Evolutionary conservation across 2,113 vertebrate genomes (phyloP), one percentile per base, ranked within the genome.

Genomic region (Seriola dumerili): DNA sequence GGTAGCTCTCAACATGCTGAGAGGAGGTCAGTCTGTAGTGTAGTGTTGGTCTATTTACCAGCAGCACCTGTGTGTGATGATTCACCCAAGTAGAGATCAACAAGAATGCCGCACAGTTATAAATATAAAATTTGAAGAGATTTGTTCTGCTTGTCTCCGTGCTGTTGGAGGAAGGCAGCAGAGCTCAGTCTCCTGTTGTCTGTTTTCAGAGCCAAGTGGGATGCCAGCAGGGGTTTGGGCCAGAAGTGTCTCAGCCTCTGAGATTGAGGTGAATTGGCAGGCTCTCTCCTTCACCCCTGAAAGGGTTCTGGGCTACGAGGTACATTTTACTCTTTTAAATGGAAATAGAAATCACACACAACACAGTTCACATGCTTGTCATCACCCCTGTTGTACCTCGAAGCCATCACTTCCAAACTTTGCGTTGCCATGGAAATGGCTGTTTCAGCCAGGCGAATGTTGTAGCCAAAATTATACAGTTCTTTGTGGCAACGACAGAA

Each of bases 251-350:
- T 97, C 97, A 2, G 96, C 97, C 92, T 97, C 96, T 0, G 95
- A 96, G 93, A 97, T 99, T 79, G 93, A 97, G 93, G 97, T 99
- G 84, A 96, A 94, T 85, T 99, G 98, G 98, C 89, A 91, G 5
- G 87, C 95, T 72, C 94, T 97, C 70, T 95, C 96, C 34, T 97
- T 95, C 96, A 95, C 95, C 69, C 96, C 96, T 85, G 97, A 98
- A 72, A 97, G 95, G 88, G 95, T 99, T 87, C 96, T 98, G 73
- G 98, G 98, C 90, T 99, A 98, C 9, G 97, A 99, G 97, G 98
- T 99, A 94, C 93, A 88, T 92, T 87, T 85, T 78, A 83, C 63
- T 73, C 75, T 90, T 88, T 91, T 93, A 88, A 93, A 91, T 92
- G 88, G 85, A 94, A 94, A 94, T 86, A 83, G 76, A 89, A 93